Base-by-base conservation (phyloP, 53 echinoderm and acorn worm genomes). In the Holothuria leucospilota region DNA sequence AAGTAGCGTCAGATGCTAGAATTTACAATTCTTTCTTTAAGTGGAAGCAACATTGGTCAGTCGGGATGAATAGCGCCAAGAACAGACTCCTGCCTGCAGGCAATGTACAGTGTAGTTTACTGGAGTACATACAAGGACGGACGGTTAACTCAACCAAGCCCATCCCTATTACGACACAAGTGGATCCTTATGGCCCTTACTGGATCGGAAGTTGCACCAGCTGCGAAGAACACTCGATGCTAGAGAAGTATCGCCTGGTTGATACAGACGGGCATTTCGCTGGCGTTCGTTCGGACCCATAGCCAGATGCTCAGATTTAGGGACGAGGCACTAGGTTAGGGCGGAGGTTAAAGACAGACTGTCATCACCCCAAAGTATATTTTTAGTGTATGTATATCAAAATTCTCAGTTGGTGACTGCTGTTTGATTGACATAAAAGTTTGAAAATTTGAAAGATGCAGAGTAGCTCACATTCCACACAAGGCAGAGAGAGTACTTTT, bases 121-220 rank as follows among this genome's bases (percentile, higher is more conserved):
- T 40, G 2, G 20, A 7, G 2, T 78, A 78, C 20, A 21, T 28
- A 0, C 26, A 56, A 25, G 59, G 21, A 18, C 51, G 18, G 11
- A 15, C 14, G n/a, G 21, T 20, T 5, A 78, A 18, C 15, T 3
- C 51, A 14, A 38, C 20, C 29, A 27, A 34, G 8, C 8, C 20
- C 39, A 8, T 8, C 0, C 26, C n/a, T 56, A 2, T 59, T 5
- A n/a, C 14, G 2, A 78, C 26, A 9, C 24, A 27, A 26, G 13
- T 78, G 26, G 56, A 78, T 16, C 78, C 78, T 14, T 78, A 78
- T 29, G 78, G 78, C 16, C 59, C 78, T 25, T 12, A 25, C 25
- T 78, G 78, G 78, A 56, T 41, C 26, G 78, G 78, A 10, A 58
- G 78, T 41, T 78, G 78, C 59, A 6, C 42, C 8, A 52, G 51